Base-by-base conservation (phyloP, 2,113 vertebrate species). In the Xiphias gladius region DNA sequence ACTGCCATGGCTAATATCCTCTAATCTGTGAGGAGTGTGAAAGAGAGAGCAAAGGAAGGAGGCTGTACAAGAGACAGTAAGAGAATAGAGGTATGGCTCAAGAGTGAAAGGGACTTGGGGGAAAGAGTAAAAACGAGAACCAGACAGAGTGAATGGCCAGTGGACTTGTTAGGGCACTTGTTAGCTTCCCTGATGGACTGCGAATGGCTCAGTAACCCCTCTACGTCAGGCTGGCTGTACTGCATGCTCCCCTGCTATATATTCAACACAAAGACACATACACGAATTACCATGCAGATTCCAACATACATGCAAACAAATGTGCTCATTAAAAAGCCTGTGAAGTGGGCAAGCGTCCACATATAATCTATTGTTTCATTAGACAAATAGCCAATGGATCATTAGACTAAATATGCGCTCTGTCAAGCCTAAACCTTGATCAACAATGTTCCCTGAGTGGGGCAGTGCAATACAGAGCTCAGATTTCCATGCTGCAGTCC, bases 1-100 rank as follows among this genome's bases (percentile, higher is more conserved):
- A 87, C 89, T 83, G 90, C 92, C 70, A 74, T 71, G 72, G 87
- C 71, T 92, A 86, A 93, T 92, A 84, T 86, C 86, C 88, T 93
- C 84, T 92, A 91, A 94, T 91, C 86, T 89, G 76, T 70, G 62
- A 75, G 86, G 84, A 86, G 86, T 75, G 85, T 59, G 62, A 62
- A 67, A 85, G 82, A 76, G 7, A n/a, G 79, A 57, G 62, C 9
- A 28, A 80, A 77, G 48, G 78, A 75, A 54, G 70, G 43, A 70
- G 55, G 52, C 63, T 64, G 69, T 65, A 70, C 39, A 55, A 39
- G 76, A 77, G 16, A 48, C 54, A 55, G 78, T 43, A 70, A 70
- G 17, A 74, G 64, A 62, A 65, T 46, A 70, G 73, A 76, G 37
- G 65, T 54, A 59, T 28, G 39, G 52, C 22, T 54, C 26, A 17